A percentile compares a stretch with the other conserved stretches of the same genome.
Evolutionary conservation across 2,888 invertebrate genomes (phyloP).

Genomic region (Orthosia incerta): DNA sequence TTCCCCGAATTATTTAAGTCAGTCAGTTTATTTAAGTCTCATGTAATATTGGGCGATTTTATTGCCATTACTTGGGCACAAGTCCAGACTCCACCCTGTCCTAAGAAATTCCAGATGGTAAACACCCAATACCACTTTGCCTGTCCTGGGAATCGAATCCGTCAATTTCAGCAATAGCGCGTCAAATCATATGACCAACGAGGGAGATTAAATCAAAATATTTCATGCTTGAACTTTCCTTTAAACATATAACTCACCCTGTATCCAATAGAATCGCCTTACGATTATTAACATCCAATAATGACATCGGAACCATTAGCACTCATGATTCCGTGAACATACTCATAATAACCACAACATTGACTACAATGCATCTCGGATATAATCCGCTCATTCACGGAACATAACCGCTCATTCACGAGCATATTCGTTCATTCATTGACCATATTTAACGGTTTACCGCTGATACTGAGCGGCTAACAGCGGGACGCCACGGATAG

Average conservation of each 20-base stretch:
- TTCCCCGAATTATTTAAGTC: too few relatives aligned
- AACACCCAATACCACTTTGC: too few relatives aligned
- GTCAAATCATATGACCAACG: too few relatives aligned
- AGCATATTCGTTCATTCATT: slow-evolving; percentile 63
- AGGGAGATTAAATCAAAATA: too few relatives aligned
- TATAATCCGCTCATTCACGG: slow-evolving; percentile 68
- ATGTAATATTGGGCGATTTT: too few relatives aligned
- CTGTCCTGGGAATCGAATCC: too few relatives aligned
- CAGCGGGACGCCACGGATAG: slow-evolving; percentile 55
- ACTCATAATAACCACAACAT: slow-evolving; percentile 61
- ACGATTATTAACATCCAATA: slow-evolving; percentile 68
- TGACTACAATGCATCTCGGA: slow-evolving; percentile 55
- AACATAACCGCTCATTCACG: slow-evolving; percentile 60
- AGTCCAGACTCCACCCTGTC: too few relatives aligned
- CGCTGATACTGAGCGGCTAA: slow-evolving; percentile 33
- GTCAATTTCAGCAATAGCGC: too few relatives aligned
- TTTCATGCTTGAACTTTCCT: not conserved
- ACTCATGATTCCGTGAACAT: slow-evolving; percentile 76
- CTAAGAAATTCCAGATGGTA: too few relatives aligned
- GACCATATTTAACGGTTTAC: slow-evolving; percentile 67
- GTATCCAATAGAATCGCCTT: slow-evolving; percentile 60
- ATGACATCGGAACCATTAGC: slow-evolving; percentile 53
- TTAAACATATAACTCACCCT: slow-evolving; percentile 57
- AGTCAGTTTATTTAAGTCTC: too few relatives aligned
- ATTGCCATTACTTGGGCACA: too few relatives aligned